Evolutionary conservation across 2,113 vertebrate species (phyloP), one percentile per base, ranked within the genome.

Genomic region (Chloebia gouldiae): DNA sequence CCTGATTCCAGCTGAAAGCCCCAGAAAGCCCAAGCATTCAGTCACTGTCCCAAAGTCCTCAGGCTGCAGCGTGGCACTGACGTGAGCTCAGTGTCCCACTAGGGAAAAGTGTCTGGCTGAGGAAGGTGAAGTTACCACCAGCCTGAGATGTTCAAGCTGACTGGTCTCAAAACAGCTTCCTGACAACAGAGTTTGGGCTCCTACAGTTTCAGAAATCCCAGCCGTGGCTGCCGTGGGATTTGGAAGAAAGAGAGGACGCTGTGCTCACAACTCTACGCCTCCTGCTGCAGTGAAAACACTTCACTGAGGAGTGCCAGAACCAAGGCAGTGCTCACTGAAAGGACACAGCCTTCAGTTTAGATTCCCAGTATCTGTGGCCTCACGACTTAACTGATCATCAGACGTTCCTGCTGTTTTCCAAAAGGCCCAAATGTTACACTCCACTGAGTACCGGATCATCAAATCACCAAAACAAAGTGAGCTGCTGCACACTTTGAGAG

Each of bases 11-110:
- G 49, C 21, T n/a, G 42, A 35, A 50, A 40, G 31, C 9, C 44
- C 31, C 59, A 65, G 37, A 37, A 44, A 60, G 49, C 18, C 72
- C 49, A 64, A 28, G 45, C 30, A 9, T 39, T 3, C 69, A 14
- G 18, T 6, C 54, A 28, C 50, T 37, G 23, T 72, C 68, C 81
- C 57, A 45, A 28, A 16, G 59, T 5, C 13, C 50, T 45, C 42
- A 15, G 13, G 64, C 45, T 60, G 39, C 40, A 42, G 1, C 0
- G 0, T 2, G 17, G 77, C 57, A 69, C 37, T 6, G 8, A 47
- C 7, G 3, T 0, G 7, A 78, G 69, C 42, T 60, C 8, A 5
- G 42, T 0, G 2, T 28, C 57, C 1, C 2, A 8, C 47, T 27
- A 42, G 30, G 47, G 37, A 77, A 7, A 37, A 56, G 14, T 11